Evolutionary conservation across 2,113 vertebrate species (phyloP).

Genomic region (Dasypus novemcinctus): DNA sequence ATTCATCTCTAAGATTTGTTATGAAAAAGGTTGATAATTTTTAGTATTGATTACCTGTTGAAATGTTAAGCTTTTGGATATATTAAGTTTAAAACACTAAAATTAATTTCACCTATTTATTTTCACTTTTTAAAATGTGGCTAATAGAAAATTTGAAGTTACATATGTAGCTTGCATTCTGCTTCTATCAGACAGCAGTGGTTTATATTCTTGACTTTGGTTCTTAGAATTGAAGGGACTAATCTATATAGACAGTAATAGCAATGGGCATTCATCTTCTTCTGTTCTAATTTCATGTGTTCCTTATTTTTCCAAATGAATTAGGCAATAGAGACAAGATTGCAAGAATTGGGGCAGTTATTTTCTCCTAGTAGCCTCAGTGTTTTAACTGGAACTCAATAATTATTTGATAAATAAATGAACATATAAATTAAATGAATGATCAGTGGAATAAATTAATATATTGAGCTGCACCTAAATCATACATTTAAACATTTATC

Average conservation of each 20-base stretch:
- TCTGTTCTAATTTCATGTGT: neutral
- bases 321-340: neutral
- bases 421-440: neutral
- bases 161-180: neutral
- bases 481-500: neutral
- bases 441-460: neutral
- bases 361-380: neutral
- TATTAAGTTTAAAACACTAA: neutral
- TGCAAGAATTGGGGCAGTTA: neutral
- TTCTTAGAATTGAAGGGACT: neutral
- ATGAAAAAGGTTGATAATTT: neutral
- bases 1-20: neutral
- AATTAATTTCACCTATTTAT: neutral
- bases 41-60: neutral
- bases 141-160: neutral
- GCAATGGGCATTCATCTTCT: neutral
- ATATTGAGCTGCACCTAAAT: neutral
- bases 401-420: neutral
- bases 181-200: neutral
- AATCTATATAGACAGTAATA: neutral
- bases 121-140: neutral
- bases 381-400: neutral
- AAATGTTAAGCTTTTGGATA: neutral
- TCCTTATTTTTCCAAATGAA: slow-evolving; percentile 8
- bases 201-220: neutral